Evolutionary conservation across 1,140 invertebrate genomes (phyloP).

Genomic region (Anastrepha ludens): DNA sequence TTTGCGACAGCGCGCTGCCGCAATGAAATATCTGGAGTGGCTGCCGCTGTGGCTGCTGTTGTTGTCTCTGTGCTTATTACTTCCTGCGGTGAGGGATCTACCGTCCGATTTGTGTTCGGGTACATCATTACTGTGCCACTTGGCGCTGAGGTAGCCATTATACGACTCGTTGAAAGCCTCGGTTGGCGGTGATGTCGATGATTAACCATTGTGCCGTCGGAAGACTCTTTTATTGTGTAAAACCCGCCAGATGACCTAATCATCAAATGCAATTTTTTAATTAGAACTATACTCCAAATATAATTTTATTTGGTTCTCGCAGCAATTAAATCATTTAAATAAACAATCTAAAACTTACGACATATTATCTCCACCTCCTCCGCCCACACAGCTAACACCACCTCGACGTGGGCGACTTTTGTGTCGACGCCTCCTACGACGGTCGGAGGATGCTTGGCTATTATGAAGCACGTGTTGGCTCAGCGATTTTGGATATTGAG

Average conservation of each 20-base stretch:
- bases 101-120: constrained; percentile 64
- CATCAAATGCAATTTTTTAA: constrained; percentile 45
- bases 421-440: constrained; percentile 66
- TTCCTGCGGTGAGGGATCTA: constrained; percentile 48
- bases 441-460: constrained; percentile 70
- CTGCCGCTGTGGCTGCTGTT: background rate
- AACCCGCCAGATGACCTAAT: constrained; percentile 70
- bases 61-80: constrained; percentile 7
- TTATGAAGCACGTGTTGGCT: constrained; percentile 72
- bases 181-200: constrained; percentile 55
- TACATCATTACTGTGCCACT: constrained; percentile 73
- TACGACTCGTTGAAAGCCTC: constrained; percentile 61
- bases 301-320: background rate
- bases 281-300: background rate
- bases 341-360: constrained; percentile 65
- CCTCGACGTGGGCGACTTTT: constrained; percentile 69
- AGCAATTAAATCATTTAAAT: background rate
- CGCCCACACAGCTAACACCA: constrained; percentile 68
- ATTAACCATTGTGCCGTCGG: constrained; percentile 56
- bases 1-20: constrained; percentile 73
- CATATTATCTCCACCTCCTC: constrained; percentile 71
- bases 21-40: constrained; percentile 69
- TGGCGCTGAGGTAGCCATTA: constrained; percentile 70
- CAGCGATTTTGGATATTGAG: constrained; percentile 66
- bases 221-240: constrained; percentile 67